phyloP scores from a whole-genome alignment of 2,113 vertebrate genomes.

The Sterna hirundo region DNA sequence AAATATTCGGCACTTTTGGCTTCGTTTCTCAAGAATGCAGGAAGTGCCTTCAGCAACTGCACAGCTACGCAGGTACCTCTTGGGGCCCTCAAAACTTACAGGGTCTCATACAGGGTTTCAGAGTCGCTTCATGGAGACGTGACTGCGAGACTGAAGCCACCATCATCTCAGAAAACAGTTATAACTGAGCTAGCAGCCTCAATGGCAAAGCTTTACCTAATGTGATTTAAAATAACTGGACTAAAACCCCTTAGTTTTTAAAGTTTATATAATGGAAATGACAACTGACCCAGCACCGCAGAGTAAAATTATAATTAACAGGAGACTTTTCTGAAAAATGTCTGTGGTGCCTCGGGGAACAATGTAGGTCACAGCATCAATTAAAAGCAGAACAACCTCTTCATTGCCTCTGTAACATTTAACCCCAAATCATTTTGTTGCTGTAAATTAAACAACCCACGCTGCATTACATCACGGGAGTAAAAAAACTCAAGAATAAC shows the following conservation, averaged over 20 bases:
- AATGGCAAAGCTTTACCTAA: not conserved
- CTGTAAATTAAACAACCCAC: not conserved
- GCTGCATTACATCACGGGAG: not conserved
- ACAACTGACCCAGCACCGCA: slow-evolving; percentile 41
- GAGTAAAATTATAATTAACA: slow-evolving; percentile 51
- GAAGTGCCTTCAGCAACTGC: not conserved
- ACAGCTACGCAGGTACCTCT: rapidly evolving
- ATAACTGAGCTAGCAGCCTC: not conserved
- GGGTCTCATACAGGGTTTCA: not conserved
- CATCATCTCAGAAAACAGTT: not conserved
- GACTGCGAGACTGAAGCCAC: not conserved
- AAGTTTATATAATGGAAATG: slow-evolving; percentile 31
- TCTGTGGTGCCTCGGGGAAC: slow-evolving; percentile 16
- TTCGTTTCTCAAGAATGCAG: not conserved
- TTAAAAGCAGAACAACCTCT: slow-evolving; percentile 45
- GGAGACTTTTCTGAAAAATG: slow-evolving; percentile 16
- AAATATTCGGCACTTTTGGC: not conserved
- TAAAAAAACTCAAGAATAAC: not conserved
- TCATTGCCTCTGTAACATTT: not conserved
- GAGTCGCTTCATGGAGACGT: not conserved
- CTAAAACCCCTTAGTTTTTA: not conserved
- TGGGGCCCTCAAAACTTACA: not conserved
- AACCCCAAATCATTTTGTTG: not conserved
- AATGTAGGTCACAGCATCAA: slow-evolving; percentile 56
- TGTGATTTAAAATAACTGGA: not conserved